These are phyloP conservation scores for Eremobia ochroleuca DNA, from an alignment of 2,888 invertebrate species.

Conservation along the genomic window DNA sequence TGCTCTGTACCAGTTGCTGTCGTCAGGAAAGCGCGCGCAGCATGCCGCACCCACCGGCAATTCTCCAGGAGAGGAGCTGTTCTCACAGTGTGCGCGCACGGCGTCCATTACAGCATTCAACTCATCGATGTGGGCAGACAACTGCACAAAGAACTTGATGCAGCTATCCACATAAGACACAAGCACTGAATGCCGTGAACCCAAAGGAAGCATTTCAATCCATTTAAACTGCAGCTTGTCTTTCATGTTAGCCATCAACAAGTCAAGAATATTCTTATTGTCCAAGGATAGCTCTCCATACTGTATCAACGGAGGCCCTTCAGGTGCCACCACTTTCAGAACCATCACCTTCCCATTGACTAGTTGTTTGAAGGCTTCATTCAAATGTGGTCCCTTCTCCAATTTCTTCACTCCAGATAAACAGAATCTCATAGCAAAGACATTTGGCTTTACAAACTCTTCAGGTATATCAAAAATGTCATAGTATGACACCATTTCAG, in stretches of 20 bases:
- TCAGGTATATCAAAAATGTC: conserved; percentile 94
- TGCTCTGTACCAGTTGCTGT: conserved; percentile 98
- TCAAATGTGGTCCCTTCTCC: conserved; percentile 91
- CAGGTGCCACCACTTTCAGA: conserved; percentile 93
- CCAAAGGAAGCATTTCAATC: conserved; percentile 82
- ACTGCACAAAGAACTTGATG: conserved; percentile 94
- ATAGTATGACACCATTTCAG: conserved; percentile 93
- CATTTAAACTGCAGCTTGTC: conserved; percentile 85
- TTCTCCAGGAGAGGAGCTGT: conserved; percentile 84
- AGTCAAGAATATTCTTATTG: conserved; percentile 91
- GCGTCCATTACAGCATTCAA: conserved; percentile 93
- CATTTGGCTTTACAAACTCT: conserved; percentile 93
- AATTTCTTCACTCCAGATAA: conserved; percentile 93
- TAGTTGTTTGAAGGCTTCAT: conserved; percentile 93
- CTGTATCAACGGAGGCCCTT: conserved; percentile 93
- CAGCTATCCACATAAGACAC: conserved; percentile 93
- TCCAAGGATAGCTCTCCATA: conserved; percentile 93
- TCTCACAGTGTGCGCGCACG: conserved; percentile 92
- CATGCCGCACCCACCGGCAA: conserved; percentile 92
- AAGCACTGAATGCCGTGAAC: conserved; percentile 87
- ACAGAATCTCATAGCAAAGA: conserved; percentile 94
- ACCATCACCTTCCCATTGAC: conserved; percentile 92
- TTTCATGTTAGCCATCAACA: conserved; percentile 86
- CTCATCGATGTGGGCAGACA: conserved; percentile 91
- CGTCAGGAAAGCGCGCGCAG: conserved; percentile 95